phyloP scores from a whole-genome alignment of 2,797 vertebrate species.

The Poliocrania exsul region DNA sequence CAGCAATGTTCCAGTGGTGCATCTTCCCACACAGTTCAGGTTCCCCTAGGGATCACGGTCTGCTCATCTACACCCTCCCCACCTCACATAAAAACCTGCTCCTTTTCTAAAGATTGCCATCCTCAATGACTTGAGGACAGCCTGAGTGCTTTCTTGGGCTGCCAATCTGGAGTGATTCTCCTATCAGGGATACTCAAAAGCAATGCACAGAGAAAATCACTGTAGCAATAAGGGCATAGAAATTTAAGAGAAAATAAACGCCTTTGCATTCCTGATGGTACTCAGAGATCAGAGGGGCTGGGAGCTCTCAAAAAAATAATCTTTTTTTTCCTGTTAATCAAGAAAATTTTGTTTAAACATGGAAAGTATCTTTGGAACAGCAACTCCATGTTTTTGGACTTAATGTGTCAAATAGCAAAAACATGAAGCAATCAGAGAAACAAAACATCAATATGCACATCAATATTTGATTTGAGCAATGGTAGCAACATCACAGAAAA shows the following conservation, averaged over 20 bases:
- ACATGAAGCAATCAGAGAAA: not conserved
- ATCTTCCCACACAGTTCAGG: rapidly evolving
- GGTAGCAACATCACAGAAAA: not conserved
- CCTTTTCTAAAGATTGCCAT: not conserved
- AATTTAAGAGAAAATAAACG: not conserved
- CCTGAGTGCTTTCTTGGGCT: not conserved
- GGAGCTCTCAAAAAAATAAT: not conserved
- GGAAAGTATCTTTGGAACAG: not conserved
- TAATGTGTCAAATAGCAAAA: not conserved
- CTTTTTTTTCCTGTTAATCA: not conserved
- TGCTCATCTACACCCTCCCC: not conserved
- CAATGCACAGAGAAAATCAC: not conserved
- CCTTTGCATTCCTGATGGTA: not conserved
- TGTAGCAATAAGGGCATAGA: not conserved
- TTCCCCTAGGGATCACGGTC: not conserved
- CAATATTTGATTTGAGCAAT: not conserved
- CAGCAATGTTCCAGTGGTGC: no score
- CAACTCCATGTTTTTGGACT: not conserved
- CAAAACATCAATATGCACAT: not conserved
- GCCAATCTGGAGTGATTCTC: not conserved
- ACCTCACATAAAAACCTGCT: not conserved
- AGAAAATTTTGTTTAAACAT: not conserved
- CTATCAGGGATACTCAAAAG: not conserved
- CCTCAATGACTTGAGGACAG: not conserved
- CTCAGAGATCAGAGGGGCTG: not conserved